Evolutionary conservation across 2,113 vertebrate genomes (phyloP).

Genomic region (Macheiramphus alcinus): DNA sequence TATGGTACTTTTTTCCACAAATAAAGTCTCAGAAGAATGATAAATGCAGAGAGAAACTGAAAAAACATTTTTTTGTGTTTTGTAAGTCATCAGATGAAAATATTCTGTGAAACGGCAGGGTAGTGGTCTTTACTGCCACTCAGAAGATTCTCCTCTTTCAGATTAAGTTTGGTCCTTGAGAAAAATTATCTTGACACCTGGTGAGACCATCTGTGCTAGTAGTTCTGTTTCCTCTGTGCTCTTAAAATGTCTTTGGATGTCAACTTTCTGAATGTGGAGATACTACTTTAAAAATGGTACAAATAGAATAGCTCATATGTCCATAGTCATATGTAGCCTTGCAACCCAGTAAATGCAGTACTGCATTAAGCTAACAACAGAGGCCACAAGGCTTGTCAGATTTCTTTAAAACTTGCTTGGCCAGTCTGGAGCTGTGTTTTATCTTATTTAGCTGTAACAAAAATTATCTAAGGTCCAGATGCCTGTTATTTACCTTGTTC

Average conservation of each 20-base stretch:
- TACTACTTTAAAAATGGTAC: not conserved
- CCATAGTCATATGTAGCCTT: not conserved
- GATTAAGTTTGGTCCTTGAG: not conserved
- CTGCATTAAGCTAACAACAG: not conserved
- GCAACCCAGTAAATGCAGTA: not conserved
- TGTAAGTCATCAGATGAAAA: not conserved
- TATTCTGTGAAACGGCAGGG: not conserved
- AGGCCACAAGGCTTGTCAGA: not conserved
- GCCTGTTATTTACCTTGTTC: not conserved
- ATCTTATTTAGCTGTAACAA: not conserved
- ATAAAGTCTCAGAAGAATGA: not conserved
- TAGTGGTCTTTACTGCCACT: not conserved
- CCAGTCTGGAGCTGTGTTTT: not conserved
- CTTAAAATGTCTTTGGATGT: not conserved
- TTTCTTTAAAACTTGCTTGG: not conserved
- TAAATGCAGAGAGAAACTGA: not conserved
- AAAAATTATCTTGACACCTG: not conserved
- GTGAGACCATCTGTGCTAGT: not conserved
- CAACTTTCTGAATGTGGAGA: not conserved
- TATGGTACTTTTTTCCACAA: not conserved
- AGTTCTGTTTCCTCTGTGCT: not conserved
- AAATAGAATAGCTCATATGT: not conserved
- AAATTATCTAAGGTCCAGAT: not conserved
- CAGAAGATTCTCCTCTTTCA: not conserved
- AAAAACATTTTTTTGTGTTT: not conserved